Evolutionary conservation across 2,888 invertebrate species (phyloP).

Genomic region (Sphaerophoria taeniata): DNA sequence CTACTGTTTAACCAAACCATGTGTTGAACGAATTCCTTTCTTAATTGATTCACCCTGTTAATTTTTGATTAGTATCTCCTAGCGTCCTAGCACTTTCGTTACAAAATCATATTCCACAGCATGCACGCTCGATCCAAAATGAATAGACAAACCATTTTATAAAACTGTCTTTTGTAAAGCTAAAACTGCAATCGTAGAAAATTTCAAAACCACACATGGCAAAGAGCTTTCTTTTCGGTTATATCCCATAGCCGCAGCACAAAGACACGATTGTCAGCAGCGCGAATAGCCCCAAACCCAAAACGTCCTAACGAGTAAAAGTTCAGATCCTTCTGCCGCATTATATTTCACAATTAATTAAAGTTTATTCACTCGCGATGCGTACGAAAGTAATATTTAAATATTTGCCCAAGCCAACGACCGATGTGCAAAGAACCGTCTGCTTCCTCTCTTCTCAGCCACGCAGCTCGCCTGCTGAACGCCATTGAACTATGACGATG

Average conservation of each 20-base stretch:
- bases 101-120: too few relatives aligned
- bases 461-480: neutral
- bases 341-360: conserved; percentile 64
- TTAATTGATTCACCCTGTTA: too few relatives aligned
- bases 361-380: conserved; percentile 32
- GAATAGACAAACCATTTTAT: too few relatives aligned
- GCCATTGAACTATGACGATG: conserved; percentile 23
- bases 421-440: neutral
- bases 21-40: too few relatives aligned
- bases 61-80: too few relatives aligned
- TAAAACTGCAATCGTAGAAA: conserved; percentile 10
- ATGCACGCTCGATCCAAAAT: too few relatives aligned
- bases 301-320: neutral
- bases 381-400: conserved; percentile 51
- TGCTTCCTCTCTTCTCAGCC: neutral
- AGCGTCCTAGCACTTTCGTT: too few relatives aligned
- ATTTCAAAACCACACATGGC: conserved; percentile 1
- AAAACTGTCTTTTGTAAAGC: too few relatives aligned
- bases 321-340: conserved; percentile 18
- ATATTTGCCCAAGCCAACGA: conserved; percentile 49
- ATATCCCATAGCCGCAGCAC: too few relatives aligned
- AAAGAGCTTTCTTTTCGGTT: too few relatives aligned
- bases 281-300: neutral
- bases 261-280: neutral
- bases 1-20: too few relatives aligned